These are phyloP conservation scores for Venusia cambrica DNA, from an alignment of 2,888 invertebrate genomes.

Conservation along the genomic window DNA sequence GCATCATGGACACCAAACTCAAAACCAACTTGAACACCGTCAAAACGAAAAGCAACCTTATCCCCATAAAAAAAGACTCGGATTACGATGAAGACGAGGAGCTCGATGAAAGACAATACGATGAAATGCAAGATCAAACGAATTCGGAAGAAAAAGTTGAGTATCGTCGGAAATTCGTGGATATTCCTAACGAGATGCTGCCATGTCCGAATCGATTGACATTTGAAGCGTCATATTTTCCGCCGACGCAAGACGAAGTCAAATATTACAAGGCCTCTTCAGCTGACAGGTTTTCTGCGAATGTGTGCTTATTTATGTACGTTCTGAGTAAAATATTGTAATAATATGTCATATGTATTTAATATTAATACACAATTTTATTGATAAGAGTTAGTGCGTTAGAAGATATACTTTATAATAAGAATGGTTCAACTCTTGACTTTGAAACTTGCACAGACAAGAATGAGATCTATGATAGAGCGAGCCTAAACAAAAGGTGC, in stretches of 20 bases:
- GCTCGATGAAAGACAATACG: conserved; percentile 58
- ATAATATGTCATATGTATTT: no score
- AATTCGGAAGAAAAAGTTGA: conserved; percentile 49
- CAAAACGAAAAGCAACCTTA: conserved; percentile 40
- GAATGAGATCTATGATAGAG: no score
- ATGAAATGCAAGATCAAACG: conserved; percentile 69
- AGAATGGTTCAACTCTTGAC: no score
- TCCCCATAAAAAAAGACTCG: conserved; percentile 42
- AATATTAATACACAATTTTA: no score
- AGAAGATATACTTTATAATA: no score
- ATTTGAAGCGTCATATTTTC: conserved; percentile 61
- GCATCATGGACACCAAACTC: conserved; percentile 80
- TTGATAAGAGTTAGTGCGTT: no score
- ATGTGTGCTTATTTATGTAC: conserved; percentile 34
- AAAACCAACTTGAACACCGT: conserved; percentile 43
- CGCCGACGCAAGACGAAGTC: conserved; percentile 72
- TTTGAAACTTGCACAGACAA: no score
- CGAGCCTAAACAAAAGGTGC: no score
- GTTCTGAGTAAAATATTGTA: conserved; percentile 43
- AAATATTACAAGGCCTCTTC: conserved; percentile 67
- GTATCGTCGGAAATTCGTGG: conserved; percentile 57
- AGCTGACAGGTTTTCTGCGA: conserved; percentile 32
- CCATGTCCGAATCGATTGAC: conserved; percentile 64
- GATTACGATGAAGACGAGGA: conserved; percentile 60
- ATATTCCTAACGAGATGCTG: conserved; percentile 61